Evolutionary conservation across 1,140 invertebrate genomes (phyloP).

Genomic region (Apolygus lucorum): DNA sequence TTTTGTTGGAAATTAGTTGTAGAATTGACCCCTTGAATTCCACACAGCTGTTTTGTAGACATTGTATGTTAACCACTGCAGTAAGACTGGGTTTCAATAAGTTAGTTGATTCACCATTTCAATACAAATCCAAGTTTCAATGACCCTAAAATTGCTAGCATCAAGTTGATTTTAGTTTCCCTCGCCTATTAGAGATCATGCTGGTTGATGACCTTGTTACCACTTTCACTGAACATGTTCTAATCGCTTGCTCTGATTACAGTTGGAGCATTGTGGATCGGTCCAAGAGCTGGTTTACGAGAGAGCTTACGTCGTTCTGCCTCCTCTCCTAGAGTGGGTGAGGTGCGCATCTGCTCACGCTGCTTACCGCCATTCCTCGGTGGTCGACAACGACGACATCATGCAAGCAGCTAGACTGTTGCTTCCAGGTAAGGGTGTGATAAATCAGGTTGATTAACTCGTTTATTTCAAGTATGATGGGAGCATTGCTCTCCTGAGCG

Average conservation of each 20-base stretch:
- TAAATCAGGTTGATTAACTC: too few relatives aligned
- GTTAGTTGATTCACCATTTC: too few relatives aligned
- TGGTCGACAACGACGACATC: conserved; percentile 78
- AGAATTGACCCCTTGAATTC: too few relatives aligned
- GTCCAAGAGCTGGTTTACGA: conserved; percentile 76
- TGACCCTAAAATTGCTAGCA: conserved; percentile 9
- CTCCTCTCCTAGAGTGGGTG: conserved; percentile 80
- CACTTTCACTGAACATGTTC: background rate
- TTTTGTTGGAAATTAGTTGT: too few relatives aligned
- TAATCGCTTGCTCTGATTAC: conserved; percentile 21
- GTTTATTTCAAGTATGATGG: too few relatives aligned
- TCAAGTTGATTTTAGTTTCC: too few relatives aligned
- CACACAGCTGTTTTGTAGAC: too few relatives aligned
- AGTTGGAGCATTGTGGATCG: conserved; percentile 53
- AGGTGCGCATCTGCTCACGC: conserved; percentile 71
- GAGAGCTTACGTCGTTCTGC: conserved; percentile 73
- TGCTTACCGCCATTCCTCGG: conserved; percentile 64
- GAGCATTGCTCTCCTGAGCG: too few relatives aligned
- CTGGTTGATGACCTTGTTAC: background rate
- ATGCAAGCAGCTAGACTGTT: conserved; percentile 76
- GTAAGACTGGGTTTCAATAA: too few relatives aligned
- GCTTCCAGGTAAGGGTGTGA: conserved; percentile 50
- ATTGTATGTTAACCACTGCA: too few relatives aligned
- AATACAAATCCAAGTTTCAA: background rate
- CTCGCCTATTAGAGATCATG: conserved; percentile 18